A percentile compares a stretch with the other conserved stretches of the same genome.
phyloP scores from a whole-genome alignment of 2,113 vertebrate genomes.

The Neogale vison region DNA sequence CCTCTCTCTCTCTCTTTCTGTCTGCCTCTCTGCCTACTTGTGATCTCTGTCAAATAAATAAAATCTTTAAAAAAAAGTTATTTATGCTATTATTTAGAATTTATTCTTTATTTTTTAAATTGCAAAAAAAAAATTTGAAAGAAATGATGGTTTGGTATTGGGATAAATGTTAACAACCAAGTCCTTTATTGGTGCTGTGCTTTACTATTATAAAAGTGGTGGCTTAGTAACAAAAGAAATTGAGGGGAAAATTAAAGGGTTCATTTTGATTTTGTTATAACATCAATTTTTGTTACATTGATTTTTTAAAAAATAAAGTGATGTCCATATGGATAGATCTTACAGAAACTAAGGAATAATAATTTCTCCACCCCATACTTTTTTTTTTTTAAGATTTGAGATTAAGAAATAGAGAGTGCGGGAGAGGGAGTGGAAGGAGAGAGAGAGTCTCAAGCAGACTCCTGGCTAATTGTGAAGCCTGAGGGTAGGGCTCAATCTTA shows the following conservation, averaged over 20 bases:
- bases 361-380: not conserved
- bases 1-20: no score
- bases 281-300: not conserved
- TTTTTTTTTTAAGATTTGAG: not conserved
- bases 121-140: not conserved
- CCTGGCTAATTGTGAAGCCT: not conserved
- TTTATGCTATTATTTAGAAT: not conserved
- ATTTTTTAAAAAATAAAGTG: constrained; percentile 9
- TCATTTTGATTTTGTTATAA: not conserved
- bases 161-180: not conserved
- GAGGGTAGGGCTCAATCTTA: not conserved
- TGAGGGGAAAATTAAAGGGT: not conserved
- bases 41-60: no score
- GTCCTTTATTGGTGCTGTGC: not conserved
- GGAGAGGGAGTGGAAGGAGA: not conserved
- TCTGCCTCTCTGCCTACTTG: no score
- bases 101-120: not conserved
- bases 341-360: not conserved
- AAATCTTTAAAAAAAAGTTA: not conserved
- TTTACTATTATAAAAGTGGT: not conserved
- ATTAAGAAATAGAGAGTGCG: not conserved
- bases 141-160: not conserved
- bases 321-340: not conserved
- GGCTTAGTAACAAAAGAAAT: not conserved
- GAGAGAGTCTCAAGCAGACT: not conserved